Base-by-base conservation (phyloP, 2,888 invertebrate genomes). In the Biston stratarius region DNA sequence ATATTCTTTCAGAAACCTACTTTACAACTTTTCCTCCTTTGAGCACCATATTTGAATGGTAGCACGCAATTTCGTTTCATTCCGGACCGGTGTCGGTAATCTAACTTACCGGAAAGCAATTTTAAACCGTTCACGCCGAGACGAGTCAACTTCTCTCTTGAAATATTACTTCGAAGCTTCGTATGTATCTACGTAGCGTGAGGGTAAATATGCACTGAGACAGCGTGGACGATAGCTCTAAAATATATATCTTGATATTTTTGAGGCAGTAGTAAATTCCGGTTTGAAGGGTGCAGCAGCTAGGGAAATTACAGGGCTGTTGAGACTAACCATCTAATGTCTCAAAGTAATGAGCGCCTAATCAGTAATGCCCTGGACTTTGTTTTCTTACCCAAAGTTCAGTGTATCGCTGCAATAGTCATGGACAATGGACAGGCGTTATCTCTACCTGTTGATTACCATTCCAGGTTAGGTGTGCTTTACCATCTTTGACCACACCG, bases 81-180 rank as follows among this genome's bases (percentile, higher is more conserved):
- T 59, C 15, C 24, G 6, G 44, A 15, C 52, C 34, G 44, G 49
- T 51, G 38, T 40, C 59, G 24, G 53, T 59, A 64, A 64, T 64
- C 59, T 60, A 64, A 64, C 59, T 60, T 64, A 64, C 34, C 64
- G 56, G 56, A 61, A 65, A 65, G 60, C 67, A 67, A 67, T 67
- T 67, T 67, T 62, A 62, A 62, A 62, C 52, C 61, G 51, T 61
- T 56, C 61, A 24, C 52, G 33, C 38, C 36, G 24, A 56, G 34
- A 59, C 53, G 58, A 53, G 67, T 55, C 62, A 67, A 57, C 55
- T 62, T 62, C 53, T 8, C 53, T 34, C 47, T 52, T 67, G 66
- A 67, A 62, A 61, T 67, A 61, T 67, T 67, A 58, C 66, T 58
- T 62, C 58, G 52, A n/a, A 57, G 57, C 42, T 55, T 24, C 42